A percentile compares a stretch with the other conserved stretches of the same genome.
Evolutionary conservation across 2,888 invertebrate species (phyloP).

Genomic region (Brenthis ino): DNA sequence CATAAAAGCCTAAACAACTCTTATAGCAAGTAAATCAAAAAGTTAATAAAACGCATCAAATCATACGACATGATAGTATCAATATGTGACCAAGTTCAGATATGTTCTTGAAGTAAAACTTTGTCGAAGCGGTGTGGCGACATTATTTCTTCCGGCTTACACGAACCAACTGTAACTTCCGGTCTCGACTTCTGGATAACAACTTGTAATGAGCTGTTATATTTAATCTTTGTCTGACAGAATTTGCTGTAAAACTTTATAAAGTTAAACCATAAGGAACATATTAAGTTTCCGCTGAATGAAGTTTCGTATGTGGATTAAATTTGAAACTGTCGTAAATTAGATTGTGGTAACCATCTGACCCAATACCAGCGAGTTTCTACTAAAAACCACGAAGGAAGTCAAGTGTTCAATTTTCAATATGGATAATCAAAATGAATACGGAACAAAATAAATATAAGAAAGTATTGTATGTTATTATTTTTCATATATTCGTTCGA

Average conservation of each 20-base stretch:
- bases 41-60: not conserved
- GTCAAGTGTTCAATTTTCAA: too few species aligned
- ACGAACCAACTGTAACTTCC: not conserved
- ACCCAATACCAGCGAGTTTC: too few species aligned
- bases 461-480: too few species aligned
- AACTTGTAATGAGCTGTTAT: slow-evolving; percentile 7
- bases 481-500: too few species aligned
- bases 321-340: slow-evolving; percentile 11
- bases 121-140: slow-evolving; percentile 8
- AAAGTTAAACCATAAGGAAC: slow-evolving; percentile 7
- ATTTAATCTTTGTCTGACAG: slow-evolving; percentile 8
- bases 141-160: slow-evolving; percentile 11
- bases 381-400: too few species aligned
- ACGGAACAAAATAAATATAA: too few species aligned
- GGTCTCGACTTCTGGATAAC: slow-evolving; percentile 1
- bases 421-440: too few species aligned
- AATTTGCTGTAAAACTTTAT: slow-evolving; percentile 14
- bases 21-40: not conserved
- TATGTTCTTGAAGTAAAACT: slow-evolving; percentile 1
- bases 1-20: too few species aligned
- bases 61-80: not conserved
- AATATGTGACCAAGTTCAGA: slow-evolving; percentile 11
- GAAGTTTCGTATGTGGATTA: slow-evolving; percentile 7
- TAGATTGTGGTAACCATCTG: too few species aligned
- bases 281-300: slow-evolving; percentile 3